Conservation (phyloP, 2,113 vertebrate genomes). For the Desmodus rotundus region DNA sequence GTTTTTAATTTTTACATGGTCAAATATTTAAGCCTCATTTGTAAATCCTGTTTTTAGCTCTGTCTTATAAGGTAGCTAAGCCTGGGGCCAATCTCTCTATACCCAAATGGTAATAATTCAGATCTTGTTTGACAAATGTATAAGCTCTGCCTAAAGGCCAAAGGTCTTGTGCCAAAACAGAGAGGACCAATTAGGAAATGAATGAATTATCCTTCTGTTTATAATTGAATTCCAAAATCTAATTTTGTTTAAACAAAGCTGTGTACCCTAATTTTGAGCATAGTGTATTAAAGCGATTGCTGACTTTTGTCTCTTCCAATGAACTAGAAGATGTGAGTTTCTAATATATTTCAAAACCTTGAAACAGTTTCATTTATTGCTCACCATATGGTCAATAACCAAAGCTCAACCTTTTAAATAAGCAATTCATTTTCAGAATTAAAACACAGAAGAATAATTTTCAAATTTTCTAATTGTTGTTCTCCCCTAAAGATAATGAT, state of each 20-base stretch:
- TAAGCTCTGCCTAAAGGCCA: not conserved
- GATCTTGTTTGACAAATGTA: not conserved
- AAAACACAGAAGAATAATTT: not conserved
- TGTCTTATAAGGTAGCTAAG: not conserved
- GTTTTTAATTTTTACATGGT: not conserved
- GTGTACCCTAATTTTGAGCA: not conserved
- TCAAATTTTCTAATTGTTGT: not conserved
- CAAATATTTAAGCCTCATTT: not conserved
- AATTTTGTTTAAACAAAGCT: slow-evolving; percentile 47
- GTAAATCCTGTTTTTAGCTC: not conserved
- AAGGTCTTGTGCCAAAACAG: not conserved
- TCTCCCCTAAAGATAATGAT: not conserved
- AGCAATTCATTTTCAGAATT: slow-evolving; percentile 28
- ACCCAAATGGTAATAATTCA: not conserved
- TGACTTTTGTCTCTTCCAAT: not conserved
- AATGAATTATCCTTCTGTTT: slow-evolving; percentile 16
- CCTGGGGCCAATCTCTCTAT: not conserved
- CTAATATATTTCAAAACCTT: not conserved
- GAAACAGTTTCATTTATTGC: not conserved
- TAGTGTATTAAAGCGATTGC: not conserved
- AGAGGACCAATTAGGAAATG: not conserved
- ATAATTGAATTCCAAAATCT: not conserved
- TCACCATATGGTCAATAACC: not conserved
- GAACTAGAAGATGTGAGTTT: not conserved
- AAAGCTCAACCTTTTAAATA: not conserved